Conservation (phyloP, 2,888 invertebrate genomes). For the Orchesella flavescens region DNA sequence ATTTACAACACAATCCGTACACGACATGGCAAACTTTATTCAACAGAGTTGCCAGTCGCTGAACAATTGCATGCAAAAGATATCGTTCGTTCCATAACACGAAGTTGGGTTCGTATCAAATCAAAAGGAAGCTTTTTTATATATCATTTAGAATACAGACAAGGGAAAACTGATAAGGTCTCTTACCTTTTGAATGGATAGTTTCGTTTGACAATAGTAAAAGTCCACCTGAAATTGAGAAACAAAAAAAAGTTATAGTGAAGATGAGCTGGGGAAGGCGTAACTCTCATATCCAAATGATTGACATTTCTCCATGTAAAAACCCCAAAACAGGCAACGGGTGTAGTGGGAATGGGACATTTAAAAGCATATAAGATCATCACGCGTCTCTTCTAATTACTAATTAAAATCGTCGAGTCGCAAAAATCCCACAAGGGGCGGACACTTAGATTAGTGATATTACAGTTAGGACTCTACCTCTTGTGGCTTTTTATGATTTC, state of each 20-base stretch:
- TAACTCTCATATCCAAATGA: conserved; percentile 52
- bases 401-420: conserved; percentile 59
- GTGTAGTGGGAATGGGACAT: background rate
- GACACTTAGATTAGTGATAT: conserved; percentile 61
- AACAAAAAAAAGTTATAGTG: conserved; percentile 32
- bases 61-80: too few species aligned
- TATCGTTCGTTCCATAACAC: too few species aligned
- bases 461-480: conserved; percentile 32
- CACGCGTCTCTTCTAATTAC: conserved; percentile 59
- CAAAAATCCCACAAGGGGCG: conserved; percentile 61
- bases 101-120: too few species aligned
- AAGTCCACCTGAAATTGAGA: conserved; percentile 78
- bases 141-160: too few species aligned
- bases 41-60: too few species aligned
- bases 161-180: background rate
- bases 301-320: conserved; percentile 53
- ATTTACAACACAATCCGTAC: too few species aligned
- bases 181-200: conserved; percentile 80
- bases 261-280: conserved; percentile 43
- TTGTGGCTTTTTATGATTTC: conserved; percentile 58
- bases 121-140: too few species aligned
- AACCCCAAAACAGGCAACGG: conserved; percentile 14
- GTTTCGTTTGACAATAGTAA: conserved; percentile 85
- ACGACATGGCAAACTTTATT: too few species aligned
- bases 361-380: conserved; percentile 48